phyloP scores from a whole-genome alignment of 64 coral and sea anemone genomes.

The Hydrozoanthus tunicans region DNA sequence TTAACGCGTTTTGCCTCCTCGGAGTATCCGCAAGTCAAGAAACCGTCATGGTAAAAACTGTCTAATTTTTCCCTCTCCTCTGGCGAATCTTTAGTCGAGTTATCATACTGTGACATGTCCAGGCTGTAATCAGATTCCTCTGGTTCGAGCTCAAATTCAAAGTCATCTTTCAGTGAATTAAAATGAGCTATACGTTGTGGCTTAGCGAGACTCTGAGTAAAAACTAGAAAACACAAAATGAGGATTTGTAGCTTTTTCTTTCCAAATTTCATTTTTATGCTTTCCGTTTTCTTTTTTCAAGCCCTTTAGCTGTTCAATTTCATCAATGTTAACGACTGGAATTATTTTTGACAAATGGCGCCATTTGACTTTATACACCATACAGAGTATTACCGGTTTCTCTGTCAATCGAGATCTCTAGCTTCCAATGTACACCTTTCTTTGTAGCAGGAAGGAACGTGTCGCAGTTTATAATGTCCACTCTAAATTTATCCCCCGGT shows the following conservation, averaged over 20 bases:
- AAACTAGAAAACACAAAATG: not conserved
- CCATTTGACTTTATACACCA: too few species aligned
- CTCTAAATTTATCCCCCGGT: not conserved
- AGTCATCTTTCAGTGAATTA: not conserved
- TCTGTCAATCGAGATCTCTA: too few species aligned
- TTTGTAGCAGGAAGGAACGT: not conserved
- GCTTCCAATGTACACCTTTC: not conserved
- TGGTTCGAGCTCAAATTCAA: not conserved
- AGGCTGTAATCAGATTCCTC: not conserved
- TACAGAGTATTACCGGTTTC: too few species aligned
- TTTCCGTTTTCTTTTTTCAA: not conserved
- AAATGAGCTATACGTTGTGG: not conserved
- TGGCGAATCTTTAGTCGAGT: not conserved
- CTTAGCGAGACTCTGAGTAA: not conserved
- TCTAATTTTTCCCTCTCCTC: not conserved
- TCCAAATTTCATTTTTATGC: not conserved
- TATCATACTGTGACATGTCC: not conserved
- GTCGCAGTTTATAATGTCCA: not conserved
- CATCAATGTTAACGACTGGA: too few species aligned
- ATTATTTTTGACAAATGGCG: too few species aligned
- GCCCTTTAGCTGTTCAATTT: too few species aligned
- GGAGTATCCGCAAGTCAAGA: constrained; percentile 55
- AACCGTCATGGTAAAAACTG: not conserved
- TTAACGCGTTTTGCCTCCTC: constrained; percentile 60
- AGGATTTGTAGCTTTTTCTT: not conserved